phyloP scores from a whole-genome alignment of 2,113 vertebrate genomes.

The Misgurnus anguillicaudatus region DNA sequence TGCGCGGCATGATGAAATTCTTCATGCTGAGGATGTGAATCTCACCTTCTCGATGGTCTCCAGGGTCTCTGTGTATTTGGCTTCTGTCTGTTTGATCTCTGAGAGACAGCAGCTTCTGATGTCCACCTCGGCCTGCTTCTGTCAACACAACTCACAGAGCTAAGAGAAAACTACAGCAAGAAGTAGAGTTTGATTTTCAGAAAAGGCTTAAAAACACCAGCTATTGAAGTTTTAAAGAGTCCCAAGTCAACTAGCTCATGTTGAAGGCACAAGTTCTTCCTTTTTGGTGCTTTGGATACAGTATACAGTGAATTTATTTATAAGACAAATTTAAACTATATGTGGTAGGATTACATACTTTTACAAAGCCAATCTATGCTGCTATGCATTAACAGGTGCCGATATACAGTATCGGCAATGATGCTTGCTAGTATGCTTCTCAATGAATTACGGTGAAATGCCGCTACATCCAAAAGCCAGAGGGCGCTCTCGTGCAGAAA shows the following conservation, averaged over 20 bases:
- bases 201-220: slow-evolving; percentile 1
- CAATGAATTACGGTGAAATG: too few species aligned
- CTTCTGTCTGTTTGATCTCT: slow-evolving; percentile 95
- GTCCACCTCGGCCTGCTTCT: slow-evolving; percentile 90
- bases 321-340: neutral
- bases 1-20: neutral
- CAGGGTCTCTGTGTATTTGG: slow-evolving; percentile 95
- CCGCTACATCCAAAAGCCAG: too few species aligned
- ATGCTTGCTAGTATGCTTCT: too few species aligned
- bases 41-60: slow-evolving; percentile 92
- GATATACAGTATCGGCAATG: too few species aligned
- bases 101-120: slow-evolving; percentile 90
- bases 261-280: neutral
- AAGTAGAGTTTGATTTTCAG: neutral
- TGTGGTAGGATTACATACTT: neutral
- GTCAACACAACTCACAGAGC: slow-evolving; percentile 65
- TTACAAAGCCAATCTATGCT: neutral
- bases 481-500: too few species aligned
- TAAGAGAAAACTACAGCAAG: slow-evolving; percentile 10
- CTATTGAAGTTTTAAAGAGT: slow-evolving; percentile 4
- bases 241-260: neutral
- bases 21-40: slow-evolving; percentile 8
- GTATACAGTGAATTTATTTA: neutral
- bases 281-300: neutral
- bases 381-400: neutral